Base-by-base conservation (phyloP, 2,797 vertebrate species). In the Malacoctenus gilli region DNA sequence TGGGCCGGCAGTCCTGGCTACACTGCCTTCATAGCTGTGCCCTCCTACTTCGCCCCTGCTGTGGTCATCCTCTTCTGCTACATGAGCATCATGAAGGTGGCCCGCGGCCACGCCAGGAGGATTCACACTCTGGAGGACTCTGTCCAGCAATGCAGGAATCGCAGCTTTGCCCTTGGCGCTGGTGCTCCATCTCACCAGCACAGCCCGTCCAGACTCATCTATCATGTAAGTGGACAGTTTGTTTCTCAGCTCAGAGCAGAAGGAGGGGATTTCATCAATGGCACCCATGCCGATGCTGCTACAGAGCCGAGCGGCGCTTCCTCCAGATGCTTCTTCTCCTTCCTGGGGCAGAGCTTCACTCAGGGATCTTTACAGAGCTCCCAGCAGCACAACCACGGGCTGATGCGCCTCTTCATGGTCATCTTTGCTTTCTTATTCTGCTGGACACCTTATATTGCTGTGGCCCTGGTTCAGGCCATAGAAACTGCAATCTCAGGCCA, bases 61-160 rank as follows among this genome's bases (percentile, higher is more conserved):
- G 65, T 41, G 3, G 84, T 94, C 63, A 91, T 94, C 57, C 80
- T 94, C 58, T 94, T 93, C 75, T 94, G 92, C 74, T 93, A 94
- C 8, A 75, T 88, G 31, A 91, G 89, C 60, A 93, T 94, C 1
- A 86, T 93, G 5, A 85, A 80, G 40, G 92, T 94, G 58, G 92
- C 93, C 1, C 90, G 91, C 18, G 73, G 88, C 41, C 93, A 94
- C 1, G 91, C 90, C 28, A 84, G 90, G 42, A 84, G 89, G 70
- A 94, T 94, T 52, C 92, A 93, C 8, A 85, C 75, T 2, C 35
- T 93, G 44, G 91, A 93, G 80, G 91, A 89, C 55, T 89, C 92
- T 2, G 82, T 94, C 9, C 90, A 91, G 57, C 85, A 82, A 30
- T 84, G 79, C 79, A 86, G 80, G 64, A 56, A 59, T 15, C 16